These are phyloP conservation scores for Synergus gifuensis DNA, from an alignment of 2,888 invertebrate genomes.

Conservation along the genomic window DNA sequence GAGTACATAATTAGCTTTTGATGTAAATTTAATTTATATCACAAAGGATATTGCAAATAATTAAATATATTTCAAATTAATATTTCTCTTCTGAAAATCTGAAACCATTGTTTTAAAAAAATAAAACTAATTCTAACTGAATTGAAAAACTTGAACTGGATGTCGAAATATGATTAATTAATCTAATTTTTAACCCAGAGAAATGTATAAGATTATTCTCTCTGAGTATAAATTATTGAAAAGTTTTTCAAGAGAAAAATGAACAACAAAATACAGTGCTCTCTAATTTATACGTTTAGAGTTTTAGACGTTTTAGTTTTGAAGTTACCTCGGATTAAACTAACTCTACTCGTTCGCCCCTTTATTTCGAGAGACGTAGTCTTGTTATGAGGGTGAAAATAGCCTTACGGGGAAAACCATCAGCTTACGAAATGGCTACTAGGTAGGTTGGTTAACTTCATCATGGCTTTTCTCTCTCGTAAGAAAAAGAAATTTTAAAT, in stretches of 20 bases:
- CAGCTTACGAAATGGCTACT: background rate
- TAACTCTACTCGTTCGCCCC: background rate
- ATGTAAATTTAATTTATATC: background rate
- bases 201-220: too few relatives aligned
- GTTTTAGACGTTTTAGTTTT: background rate
- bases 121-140: too few relatives aligned
- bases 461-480: conserved; percentile 6
- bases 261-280: background rate
- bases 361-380: background rate
- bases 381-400: conserved; percentile 13
- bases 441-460: conserved; percentile 3
- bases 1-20: background rate
- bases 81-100: too few relatives aligned
- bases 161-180: too few relatives aligned
- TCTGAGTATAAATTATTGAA: too few relatives aligned
- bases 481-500: conserved; percentile 21
- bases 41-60: background rate
- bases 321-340: background rate
- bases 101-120: too few relatives aligned
- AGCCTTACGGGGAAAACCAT: conserved; percentile 1
- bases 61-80: background rate
- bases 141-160: too few relatives aligned
- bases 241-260: too few relatives aligned
- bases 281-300: background rate
- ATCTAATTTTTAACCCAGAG: too few relatives aligned